Conservation (phyloP, 2,888 invertebrate species). For the Abrostola triplasia region DNA sequence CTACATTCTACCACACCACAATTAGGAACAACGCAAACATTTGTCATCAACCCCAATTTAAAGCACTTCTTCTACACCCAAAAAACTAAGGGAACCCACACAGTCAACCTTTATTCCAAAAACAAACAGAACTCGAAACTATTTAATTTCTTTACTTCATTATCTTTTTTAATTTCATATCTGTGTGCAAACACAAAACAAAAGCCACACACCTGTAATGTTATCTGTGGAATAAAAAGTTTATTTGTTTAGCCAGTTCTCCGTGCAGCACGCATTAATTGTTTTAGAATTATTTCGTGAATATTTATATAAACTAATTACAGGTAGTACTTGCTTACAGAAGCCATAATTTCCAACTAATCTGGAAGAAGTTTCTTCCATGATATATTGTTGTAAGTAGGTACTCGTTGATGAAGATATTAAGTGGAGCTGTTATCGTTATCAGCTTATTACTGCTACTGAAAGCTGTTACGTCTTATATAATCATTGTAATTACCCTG, state of each 20-base stretch:
- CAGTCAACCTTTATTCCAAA: slow-evolving; percentile 51
- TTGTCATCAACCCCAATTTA: slow-evolving; percentile 25
- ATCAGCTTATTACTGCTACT: too few relatives aligned
- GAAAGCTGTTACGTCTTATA: too few relatives aligned
- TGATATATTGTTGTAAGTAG: too few relatives aligned
- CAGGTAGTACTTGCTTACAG: not conserved
- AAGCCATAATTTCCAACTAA: not conserved
- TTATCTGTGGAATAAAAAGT: slow-evolving; percentile 67
- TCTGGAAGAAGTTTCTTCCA: too few relatives aligned
- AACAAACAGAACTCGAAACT: slow-evolving; percentile 58
- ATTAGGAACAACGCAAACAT: slow-evolving; percentile 44
- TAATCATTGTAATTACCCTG: too few relatives aligned
- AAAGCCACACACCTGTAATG: slow-evolving; percentile 63
- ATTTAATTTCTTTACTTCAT: slow-evolving; percentile 69
- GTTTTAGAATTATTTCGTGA: slow-evolving; percentile 36
- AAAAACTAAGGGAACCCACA: slow-evolving; percentile 51
- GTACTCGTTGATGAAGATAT: too few relatives aligned
- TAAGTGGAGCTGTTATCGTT: too few relatives aligned
- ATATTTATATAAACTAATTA: not conserved
- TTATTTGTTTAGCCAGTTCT: slow-evolving; percentile 56
- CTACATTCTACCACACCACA: slow-evolving; percentile 18
- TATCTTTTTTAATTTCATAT: slow-evolving; percentile 75
- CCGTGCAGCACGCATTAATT: slow-evolving; percentile 38
- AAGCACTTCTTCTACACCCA: slow-evolving; percentile 9
- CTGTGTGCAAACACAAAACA: slow-evolving; percentile 66